phyloP scores from a whole-genome alignment of 37 sponge, comb jelly and placozoan genomes.

The Sycon ciliatum region DNA sequence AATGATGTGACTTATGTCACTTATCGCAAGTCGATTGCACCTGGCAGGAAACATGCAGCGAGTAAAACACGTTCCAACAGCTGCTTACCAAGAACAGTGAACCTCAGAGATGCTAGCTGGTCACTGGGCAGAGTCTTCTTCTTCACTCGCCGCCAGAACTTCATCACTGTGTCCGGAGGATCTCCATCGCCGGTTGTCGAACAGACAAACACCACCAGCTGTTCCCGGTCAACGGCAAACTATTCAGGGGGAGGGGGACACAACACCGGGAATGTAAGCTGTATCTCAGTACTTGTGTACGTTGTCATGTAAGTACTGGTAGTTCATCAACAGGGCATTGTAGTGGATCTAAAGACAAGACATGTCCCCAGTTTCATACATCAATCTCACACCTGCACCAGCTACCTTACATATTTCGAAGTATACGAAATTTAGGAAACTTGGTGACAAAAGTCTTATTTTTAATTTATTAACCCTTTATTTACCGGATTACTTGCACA shows the following conservation, averaged over 20 bases:
- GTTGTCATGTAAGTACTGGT: too few species aligned
- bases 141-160: slow-evolving; percentile 65
- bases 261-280: not conserved
- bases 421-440: too few species aligned
- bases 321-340: too few species aligned
- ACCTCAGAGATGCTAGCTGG: slow-evolving; percentile 40
- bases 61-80: not conserved
- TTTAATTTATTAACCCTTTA: too few species aligned
- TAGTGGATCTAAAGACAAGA: too few species aligned
- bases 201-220: slow-evolving; percentile 73
- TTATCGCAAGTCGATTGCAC: not conserved
- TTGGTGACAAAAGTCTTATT: too few species aligned
- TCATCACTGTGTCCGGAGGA: slow-evolving; percentile 79
- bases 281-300: too few species aligned
- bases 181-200: slow-evolving; percentile 98
- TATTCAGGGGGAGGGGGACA: not conserved
- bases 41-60: not conserved
- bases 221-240: slow-evolving; percentile 57
- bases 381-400: too few species aligned
- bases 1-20: not conserved
- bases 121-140: slow-evolving; percentile 46
- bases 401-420: too few species aligned
- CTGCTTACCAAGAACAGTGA: slow-evolving; percentile 63
- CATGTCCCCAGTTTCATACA: too few species aligned
- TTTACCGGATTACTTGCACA: too few species aligned